A percentile compares a stretch with the other conserved stretches of the same genome.
phyloP scores from a whole-genome alignment of 2,113 vertebrate species.

The Caranx ignobilis region DNA sequence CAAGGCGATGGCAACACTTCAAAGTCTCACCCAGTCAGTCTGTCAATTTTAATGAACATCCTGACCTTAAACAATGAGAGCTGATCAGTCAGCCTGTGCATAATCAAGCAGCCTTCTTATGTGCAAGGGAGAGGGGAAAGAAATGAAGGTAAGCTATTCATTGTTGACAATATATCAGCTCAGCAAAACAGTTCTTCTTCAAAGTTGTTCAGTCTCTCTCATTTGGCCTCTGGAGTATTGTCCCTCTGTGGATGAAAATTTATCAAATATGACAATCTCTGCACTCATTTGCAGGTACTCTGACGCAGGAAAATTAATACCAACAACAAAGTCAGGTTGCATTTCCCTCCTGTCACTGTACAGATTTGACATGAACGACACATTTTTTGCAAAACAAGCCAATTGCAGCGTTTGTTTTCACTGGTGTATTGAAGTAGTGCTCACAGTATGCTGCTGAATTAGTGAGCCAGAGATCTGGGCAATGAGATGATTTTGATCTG shows the following conservation, averaged over 20 bases:
- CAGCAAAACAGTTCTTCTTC: conserved; percentile 62
- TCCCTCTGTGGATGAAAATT: conserved; percentile 28
- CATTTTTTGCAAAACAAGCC: conserved; percentile 32
- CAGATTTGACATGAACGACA: conserved; percentile 30
- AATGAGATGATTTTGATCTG: conserved; percentile 7
- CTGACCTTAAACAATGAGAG: conserved; percentile 84
- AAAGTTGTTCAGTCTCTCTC: conserved; percentile 57
- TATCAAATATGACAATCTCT: conserved; percentile 56
- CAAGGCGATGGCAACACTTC: conserved; percentile 69
- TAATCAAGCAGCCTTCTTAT: conserved; percentile 60
- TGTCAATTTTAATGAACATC: conserved; percentile 83
- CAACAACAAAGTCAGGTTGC: conserved; percentile 56
- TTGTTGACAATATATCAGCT: conserved; percentile 63
- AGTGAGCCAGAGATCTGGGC: conserved; percentile 21
- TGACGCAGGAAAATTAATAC: conserved; percentile 49
- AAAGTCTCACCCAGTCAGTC: conserved; percentile 68
- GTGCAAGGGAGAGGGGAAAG: not conserved
- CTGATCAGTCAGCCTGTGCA: conserved; percentile 71
- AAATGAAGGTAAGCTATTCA: conserved; percentile 36
- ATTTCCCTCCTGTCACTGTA: conserved; percentile 23
- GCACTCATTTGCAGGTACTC: conserved; percentile 55
- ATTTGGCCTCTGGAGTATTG: conserved; percentile 51
- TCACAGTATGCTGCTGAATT: not conserved
- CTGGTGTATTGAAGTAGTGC: conserved; percentile 16
- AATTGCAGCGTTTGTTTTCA: conserved; percentile 36